Base-by-base conservation (phyloP, 2,888 invertebrate genomes). In the Dicranocentrus wangi region DNA sequence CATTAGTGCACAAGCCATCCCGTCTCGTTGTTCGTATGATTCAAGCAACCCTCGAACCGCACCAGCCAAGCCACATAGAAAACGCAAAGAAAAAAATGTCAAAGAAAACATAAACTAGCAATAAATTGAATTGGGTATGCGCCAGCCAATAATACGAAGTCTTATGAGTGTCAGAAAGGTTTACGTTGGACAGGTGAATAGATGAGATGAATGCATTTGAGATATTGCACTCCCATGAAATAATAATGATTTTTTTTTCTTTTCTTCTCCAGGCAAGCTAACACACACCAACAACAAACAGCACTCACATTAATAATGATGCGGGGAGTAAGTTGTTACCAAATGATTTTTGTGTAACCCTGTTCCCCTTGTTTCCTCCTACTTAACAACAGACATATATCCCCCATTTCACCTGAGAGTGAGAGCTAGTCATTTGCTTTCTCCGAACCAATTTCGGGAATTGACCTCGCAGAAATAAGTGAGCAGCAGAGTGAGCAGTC, bases 381-480 rank as follows among this genome's bases (percentile, higher is more conserved):
- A 3, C n/a, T n/a, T n/a, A n/a, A n/a, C n/a, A n/a, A 32, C 32
- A 32, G 32, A 10, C 32, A 10, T 32, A 3, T 32, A 51, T 51
- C 8, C 51, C 19, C 19, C 19, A 51, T 19, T 8, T 51, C 8
- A 32, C 32, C 32, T 32, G 32, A 32, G 5, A 10, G 32, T n/a
- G n/a, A n/a, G 43, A 43, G 43, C 43, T n/a, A 51, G 51, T 51
- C 51, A 51, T 51, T 51, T 51, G 51, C 51, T 51, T 51, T 51
- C 51, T 51, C 51, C 51, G 19, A 51, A 51, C 51, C 51, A 51
- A 51, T 51, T 51, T 51, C 8, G n/a, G n/a, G 19, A 19, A 51
- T 51, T 51, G 19, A 51, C 51, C 51, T 51, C 17, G 17, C 8
- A 43, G n/a, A n/a, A n/a, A n/a, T n/a, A n/a, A n/a, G n/a, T n/a